Conservation (phyloP, 2,888 invertebrate species). For the Hyposoter didymator region DNA sequence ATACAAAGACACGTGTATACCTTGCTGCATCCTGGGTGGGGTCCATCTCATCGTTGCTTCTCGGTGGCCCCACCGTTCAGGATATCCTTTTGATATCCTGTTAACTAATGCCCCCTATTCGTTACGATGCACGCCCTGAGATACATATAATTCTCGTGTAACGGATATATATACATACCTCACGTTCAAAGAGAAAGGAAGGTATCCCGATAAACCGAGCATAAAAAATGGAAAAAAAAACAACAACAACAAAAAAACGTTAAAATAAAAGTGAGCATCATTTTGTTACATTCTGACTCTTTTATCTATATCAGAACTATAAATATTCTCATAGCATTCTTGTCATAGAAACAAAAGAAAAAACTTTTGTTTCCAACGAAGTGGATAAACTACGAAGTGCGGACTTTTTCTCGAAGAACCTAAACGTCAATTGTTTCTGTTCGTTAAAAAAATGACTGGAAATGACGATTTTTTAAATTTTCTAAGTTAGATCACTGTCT, state of each 20-base stretch:
- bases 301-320: constrained; percentile 22
- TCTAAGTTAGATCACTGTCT: too few relatives aligned
- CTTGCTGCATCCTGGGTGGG: constrained; percentile 80
- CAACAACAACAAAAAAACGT: neutral
- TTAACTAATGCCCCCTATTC: constrained; percentile 84
- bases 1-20: neutral
- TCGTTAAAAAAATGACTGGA: too few relatives aligned
- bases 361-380: neutral
- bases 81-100: constrained; percentile 84
- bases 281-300: neutral
- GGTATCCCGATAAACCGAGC: constrained; percentile 42
- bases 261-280: constrained; percentile 39
- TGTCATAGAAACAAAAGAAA: neutral
- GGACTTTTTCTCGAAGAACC: neutral
- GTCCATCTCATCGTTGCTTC: constrained; percentile 75
- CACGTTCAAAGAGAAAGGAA: constrained; percentile 22
- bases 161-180: constrained; percentile 61
- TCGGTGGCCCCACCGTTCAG: constrained; percentile 81
- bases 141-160: constrained; percentile 78
- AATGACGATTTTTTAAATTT: too few relatives aligned
- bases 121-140: constrained; percentile 79
- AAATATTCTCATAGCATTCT: neutral
- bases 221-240: neutral
- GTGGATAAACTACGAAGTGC: too few relatives aligned
- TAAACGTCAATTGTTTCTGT: too few relatives aligned